phyloP scores from a whole-genome alignment of 92 coral and sea anemone species.

The Bergia puertoricense region DNA sequence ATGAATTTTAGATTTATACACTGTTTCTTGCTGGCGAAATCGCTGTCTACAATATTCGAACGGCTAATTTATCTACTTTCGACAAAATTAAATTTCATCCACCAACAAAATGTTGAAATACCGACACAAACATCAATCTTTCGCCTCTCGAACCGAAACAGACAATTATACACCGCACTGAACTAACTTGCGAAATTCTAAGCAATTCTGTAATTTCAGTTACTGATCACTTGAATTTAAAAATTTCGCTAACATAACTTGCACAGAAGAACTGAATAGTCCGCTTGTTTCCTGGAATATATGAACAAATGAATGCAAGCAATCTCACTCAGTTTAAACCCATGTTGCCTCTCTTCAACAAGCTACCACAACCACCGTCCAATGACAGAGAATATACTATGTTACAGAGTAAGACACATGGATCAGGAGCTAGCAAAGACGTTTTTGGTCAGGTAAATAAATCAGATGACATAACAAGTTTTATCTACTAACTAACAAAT shows the following conservation, averaged over 20 bases:
- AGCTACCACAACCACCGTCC: not conserved
- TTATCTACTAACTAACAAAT: not conserved
- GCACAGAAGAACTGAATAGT: not conserved
- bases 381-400: not conserved
- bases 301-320: not conserved
- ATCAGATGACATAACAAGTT: not conserved
- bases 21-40: not conserved
- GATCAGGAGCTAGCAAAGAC: not conserved
- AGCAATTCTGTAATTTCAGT: not conserved
- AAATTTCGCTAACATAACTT: not conserved
- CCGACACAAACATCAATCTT: not conserved
- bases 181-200: conserved; percentile 5
- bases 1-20: too few relatives aligned
- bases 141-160: conserved; percentile 13
- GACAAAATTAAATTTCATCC: not conserved
- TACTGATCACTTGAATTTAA: not conserved
- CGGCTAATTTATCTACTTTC: not conserved
- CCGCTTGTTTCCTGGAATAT: not conserved
- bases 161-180: not conserved
- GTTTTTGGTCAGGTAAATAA: not conserved
- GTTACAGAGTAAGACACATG: not conserved
- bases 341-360: conserved; percentile 4
- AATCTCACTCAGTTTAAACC: not conserved
- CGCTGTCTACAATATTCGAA: not conserved
- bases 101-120: not conserved